Base-by-base conservation (phyloP, 23 tunicate species). In the Aplidium turbinatum region DNA sequence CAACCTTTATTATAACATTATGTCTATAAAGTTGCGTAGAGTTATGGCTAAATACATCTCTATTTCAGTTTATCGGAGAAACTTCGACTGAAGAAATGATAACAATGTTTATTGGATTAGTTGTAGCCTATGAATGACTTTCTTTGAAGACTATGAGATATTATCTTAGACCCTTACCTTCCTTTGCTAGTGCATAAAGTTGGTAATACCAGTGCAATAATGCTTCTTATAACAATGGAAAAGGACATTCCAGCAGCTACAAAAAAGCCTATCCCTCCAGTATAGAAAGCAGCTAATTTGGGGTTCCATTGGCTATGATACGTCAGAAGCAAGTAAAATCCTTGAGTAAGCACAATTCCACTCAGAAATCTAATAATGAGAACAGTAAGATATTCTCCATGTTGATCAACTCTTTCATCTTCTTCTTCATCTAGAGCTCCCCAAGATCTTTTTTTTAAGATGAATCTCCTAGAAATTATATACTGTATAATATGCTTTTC, bases 161-260 rank as follows among this genome's bases (percentile, higher is more conserved):
- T n/a, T n/a, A 42, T 42, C 25, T 63, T 23, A 7, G 11, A 6
- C n/a, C 70, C 79, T 22, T 40, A 89, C 96, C 96, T 89, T 40
- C 96, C 96, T 78, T 81, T 82, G 3, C 78, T 32, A n/a, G 96
- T 89, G 54, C 89, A 89, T 31, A 89, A 56, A 13, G 80, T 53
- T 19, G 96, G 96, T 22, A 89, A 20, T 24, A 89, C 20, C 46
- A 89, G 64, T 18, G 81, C 50, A 0, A 77, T 85, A 29, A 89
- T 52, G 51, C 83, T 55, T 13, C 96, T 70, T 3, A 89, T 76
- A 26, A 75, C 75, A 45, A 38, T 35, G 6, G 89, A 89, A 66
- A 89, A 89, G 1, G 96, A 89, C 85, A 89, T 82, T 18, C 85
- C 96, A 19, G 63, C 31, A 11, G 88, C 78, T 13, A 89, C 77